A percentile compares a stretch with the other conserved stretches of the same genome.
Evolutionary conservation across 2,113 vertebrate genomes (phyloP).

Genomic region (Hippolais icterina): DNA sequence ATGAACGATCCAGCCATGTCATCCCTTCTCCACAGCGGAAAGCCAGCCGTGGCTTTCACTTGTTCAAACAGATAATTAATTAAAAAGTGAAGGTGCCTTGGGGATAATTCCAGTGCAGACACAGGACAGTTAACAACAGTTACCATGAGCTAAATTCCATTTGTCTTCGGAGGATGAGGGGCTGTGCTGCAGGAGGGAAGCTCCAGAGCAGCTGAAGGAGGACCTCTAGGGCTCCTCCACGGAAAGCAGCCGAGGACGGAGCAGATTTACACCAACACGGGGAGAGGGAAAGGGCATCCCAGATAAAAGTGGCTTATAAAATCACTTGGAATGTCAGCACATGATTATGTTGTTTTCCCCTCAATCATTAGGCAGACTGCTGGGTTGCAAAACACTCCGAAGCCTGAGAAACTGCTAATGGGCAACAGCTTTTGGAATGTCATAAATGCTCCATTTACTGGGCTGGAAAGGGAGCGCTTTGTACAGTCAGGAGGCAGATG

Average conservation of each 20-base stretch:
- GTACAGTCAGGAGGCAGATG: constrained; percentile 28
- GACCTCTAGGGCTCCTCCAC: neutral
- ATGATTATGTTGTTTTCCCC: constrained; percentile 65
- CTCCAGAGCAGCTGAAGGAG: neutral
- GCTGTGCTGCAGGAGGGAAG: neutral
- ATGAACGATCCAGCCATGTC: neutral
- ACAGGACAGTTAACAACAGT: neutral
- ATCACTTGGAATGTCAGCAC: constrained; percentile 62
- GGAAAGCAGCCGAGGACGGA: neutral
- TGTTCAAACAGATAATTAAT: neutral
- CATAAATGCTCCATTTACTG: constrained; percentile 44
- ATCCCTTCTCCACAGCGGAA: neutral
- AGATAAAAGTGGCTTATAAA: constrained; percentile 67
- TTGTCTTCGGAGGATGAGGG: neutral
- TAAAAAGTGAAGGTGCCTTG: neutral
- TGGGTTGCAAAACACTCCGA: constrained; percentile 56
- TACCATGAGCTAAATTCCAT: neutral
- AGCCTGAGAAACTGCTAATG: constrained; percentile 65
- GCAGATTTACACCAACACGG: neutral
- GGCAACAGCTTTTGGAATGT: constrained; percentile 64
- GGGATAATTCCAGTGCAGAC: neutral
- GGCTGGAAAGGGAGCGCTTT: neutral
- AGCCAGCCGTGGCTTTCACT: neutral
- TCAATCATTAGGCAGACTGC: constrained; percentile 53
- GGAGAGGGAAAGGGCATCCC: neutral